Percentiles rank a stretch among this genome's conserved stretches.
phyloP scores from a whole-genome alignment of 2,113 vertebrate genomes.

The Corvus moneduloides region DNA sequence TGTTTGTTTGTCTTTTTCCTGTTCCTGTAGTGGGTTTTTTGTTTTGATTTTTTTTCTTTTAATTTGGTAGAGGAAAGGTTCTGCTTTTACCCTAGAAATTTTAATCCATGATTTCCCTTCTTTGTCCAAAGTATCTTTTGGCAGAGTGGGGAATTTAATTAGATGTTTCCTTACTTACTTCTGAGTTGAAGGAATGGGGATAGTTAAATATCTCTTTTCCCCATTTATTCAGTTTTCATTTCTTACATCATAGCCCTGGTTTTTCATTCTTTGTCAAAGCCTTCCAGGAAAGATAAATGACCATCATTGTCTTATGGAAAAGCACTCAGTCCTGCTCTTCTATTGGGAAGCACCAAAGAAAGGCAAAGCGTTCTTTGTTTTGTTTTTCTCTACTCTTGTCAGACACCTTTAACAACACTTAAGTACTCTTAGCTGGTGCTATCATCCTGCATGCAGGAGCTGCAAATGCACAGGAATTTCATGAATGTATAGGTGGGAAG shows the following conservation, averaged over 20 bases:
- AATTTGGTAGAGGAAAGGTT: not conserved
- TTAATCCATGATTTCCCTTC: not conserved
- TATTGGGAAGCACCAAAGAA: not conserved
- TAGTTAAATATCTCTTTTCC: not conserved
- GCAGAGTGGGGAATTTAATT: not conserved
- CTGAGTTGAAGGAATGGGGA: not conserved
- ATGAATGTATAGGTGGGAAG: not conserved
- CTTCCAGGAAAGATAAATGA: not conserved
- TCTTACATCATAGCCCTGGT: not conserved
- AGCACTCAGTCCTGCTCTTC: fast-evolving
- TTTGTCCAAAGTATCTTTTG: not conserved
- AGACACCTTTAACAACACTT: not conserved
- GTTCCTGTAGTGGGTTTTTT: not conserved
- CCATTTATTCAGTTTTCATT: not conserved
- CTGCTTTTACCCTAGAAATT: not conserved
- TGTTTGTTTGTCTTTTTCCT: not conserved
- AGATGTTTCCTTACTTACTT: not conserved
- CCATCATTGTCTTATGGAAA: not conserved
- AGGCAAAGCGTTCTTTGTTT: not conserved
- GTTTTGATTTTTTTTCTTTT: too few relatives aligned
- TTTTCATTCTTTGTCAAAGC: not conserved
- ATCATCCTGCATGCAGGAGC: not conserved
- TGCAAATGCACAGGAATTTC: conserved; percentile 9
- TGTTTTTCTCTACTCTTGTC: not conserved
- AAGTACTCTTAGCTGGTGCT: not conserved